These are phyloP conservation scores for Allobates femoralis DNA, from an alignment of 2,797 vertebrate genomes.

Conservation along the genomic window DNA sequence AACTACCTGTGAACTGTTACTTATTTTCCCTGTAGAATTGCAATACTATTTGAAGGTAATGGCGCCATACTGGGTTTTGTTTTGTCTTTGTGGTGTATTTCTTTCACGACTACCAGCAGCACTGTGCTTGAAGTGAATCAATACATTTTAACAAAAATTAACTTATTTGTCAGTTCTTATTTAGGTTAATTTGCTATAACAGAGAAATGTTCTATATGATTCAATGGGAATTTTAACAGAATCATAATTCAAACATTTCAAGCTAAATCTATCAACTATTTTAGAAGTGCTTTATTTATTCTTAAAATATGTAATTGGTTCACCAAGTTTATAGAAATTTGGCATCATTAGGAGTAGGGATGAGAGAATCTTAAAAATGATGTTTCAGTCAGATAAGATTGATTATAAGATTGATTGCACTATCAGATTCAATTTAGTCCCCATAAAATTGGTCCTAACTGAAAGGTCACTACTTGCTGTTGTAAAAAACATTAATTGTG, in stretches of 20 bases:
- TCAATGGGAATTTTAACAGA: not conserved
- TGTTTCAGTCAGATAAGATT: no score
- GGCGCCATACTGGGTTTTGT: not conserved
- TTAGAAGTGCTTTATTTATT: not conserved
- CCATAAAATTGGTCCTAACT: no score
- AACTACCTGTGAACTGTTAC: not conserved
- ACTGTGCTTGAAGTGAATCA: not conserved
- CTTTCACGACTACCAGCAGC: not conserved
- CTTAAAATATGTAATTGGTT: no score
- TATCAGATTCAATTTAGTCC: no score
- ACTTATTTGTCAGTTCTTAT: not conserved
- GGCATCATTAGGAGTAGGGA: no score
- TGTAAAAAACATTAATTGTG: no score
- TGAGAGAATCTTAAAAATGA: no score
- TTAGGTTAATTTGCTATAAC: not conserved
- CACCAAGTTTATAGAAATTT: no score
- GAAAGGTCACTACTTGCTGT: no score
- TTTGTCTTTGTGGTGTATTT: not conserved
- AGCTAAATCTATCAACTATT: not conserved
- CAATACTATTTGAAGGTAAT: not conserved
- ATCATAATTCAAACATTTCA: not conserved
- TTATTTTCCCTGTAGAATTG: not conserved
- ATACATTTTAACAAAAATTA: conserved; percentile 1
- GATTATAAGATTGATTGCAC: no score
- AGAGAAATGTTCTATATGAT: not conserved